These are phyloP conservation scores for Aphrocallistes beatrix DNA, from an alignment of 37 sponge, comb jelly and placozoan species.

Conservation along the genomic window DNA sequence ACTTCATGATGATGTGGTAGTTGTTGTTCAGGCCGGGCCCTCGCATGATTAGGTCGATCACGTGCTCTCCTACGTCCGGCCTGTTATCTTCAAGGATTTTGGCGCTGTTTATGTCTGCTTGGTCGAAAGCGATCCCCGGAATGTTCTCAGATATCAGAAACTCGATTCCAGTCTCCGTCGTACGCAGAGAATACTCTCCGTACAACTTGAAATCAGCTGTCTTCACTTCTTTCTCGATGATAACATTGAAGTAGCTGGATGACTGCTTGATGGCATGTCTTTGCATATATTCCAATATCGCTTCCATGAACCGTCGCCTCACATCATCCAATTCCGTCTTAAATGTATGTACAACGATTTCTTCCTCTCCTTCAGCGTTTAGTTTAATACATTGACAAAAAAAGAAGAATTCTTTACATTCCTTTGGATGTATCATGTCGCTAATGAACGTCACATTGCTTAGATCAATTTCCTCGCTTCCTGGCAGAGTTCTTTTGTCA, in stretches of 20 bases:
- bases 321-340: background rate
- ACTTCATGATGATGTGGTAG: background rate
- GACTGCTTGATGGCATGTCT: background rate
- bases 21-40: background rate
- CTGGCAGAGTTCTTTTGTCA: background rate
- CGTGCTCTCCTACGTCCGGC: background rate
- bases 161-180: background rate
- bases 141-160: conserved; percentile 12
- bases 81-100: background rate
- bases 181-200: background rate
- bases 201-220: background rate
- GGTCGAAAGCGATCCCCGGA: background rate
- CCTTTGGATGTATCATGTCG: background rate
- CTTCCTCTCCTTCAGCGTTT: background rate
- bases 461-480: background rate
- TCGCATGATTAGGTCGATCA: background rate
- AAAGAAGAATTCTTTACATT: background rate
- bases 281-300: background rate
- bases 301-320: background rate
- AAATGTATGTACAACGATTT: background rate
- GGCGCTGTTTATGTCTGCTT: background rate
- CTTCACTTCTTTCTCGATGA: background rate
- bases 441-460: background rate
- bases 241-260: background rate
- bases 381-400: background rate